Conservation (phyloP, 2,113 vertebrate species). For the Ophthalmolycus amberensis region DNA sequence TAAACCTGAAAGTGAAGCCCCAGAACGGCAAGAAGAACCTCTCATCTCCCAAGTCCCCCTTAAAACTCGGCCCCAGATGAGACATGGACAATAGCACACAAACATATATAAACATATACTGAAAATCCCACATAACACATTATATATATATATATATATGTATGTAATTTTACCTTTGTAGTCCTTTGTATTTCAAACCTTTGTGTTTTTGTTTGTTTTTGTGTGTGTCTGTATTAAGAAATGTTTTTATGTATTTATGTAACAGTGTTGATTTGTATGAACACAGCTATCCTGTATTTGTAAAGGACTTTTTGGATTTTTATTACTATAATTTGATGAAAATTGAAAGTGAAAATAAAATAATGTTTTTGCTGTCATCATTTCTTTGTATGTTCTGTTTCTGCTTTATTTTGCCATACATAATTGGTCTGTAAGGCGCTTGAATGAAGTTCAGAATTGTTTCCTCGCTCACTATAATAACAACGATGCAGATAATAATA, state of each 20-base stretch:
- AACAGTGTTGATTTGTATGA: conserved; percentile 65
- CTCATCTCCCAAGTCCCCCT: conserved; percentile 66
- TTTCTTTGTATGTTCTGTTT: not conserved
- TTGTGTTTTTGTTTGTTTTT: conserved; percentile 55
- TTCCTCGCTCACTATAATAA: not conserved
- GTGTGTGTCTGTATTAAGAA: conserved; percentile 60
- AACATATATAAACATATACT: conserved; percentile 19
- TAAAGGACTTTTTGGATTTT: conserved; percentile 57
- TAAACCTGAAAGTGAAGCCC: conserved; percentile 74
- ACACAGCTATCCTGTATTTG: conserved; percentile 63
- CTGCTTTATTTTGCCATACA: not conserved
- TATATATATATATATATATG: conserved; percentile 14
- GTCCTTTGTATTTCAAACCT: conserved; percentile 55
- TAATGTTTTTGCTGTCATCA: conserved; percentile 50
- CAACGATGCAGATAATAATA: not conserved
- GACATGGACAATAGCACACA: conserved; percentile 42
- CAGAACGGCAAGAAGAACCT: conserved; percentile 76
- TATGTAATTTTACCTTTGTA: conserved; percentile 64
- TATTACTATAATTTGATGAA: conserved; percentile 57
- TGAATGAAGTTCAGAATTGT: not conserved
- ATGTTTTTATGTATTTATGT: conserved; percentile 77
- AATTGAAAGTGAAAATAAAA: conserved; percentile 64
- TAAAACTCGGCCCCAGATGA: conserved; percentile 85
- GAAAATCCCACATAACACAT: conserved; percentile 28
- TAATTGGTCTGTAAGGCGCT: not conserved